phyloP scores from a whole-genome alignment of 2,888 invertebrate genomes.

The Seira sanloemensis region DNA sequence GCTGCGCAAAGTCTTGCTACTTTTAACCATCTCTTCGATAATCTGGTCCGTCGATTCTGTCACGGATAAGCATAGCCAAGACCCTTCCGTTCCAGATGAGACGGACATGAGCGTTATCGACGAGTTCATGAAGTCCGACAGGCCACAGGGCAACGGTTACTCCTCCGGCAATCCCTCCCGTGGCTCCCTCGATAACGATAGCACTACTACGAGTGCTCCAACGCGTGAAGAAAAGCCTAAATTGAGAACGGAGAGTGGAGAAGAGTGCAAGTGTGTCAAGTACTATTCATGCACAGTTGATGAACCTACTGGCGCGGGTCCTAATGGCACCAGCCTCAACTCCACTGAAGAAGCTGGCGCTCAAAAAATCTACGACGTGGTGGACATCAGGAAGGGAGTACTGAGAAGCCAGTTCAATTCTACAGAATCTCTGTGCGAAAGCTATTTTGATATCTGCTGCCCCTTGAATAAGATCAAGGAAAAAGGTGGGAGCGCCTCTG shows the following conservation, averaged over 20 bases:
- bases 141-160: not conserved
- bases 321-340: not conserved
- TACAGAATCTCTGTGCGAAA: not conserved
- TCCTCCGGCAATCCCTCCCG: not conserved
- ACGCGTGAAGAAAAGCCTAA: not conserved
- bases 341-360: not conserved
- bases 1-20: no score
- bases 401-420: not conserved
- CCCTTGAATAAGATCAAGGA: constrained; percentile 8
- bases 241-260: not conserved
- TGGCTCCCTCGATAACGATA: not conserved
- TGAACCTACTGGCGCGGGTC: not conserved
- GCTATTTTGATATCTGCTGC: constrained; percentile 52
- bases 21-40: no score
- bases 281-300: constrained; percentile 38
- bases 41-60: not conserved
- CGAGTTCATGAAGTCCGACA: constrained; percentile 3
- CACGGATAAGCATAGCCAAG: not conserved
- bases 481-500: no score
- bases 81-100: constrained; percentile 23
- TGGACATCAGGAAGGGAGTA: constrained; percentile 34
- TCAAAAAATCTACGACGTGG: constrained; percentile 30
- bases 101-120: constrained; percentile 28
- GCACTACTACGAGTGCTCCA: not conserved
- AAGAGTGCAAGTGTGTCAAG: constrained; percentile 43